Evolutionary conservation across 2,888 invertebrate species (phyloP), one percentile per base, ranked within the genome.

Genomic region (Platycheirus rosarum): DNA sequence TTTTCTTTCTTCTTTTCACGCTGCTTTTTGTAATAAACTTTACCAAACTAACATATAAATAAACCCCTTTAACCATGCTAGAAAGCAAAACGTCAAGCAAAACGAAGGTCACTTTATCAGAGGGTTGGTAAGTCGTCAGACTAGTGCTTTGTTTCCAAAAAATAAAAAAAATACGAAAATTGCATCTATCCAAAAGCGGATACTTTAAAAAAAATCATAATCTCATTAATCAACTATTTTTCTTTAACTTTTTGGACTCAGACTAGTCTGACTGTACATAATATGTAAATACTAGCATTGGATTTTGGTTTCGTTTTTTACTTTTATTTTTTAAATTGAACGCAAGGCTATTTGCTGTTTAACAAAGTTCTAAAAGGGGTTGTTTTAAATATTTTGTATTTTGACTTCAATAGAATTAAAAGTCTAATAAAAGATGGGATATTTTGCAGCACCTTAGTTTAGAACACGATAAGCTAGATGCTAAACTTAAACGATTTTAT

Each of bases 21-120:
- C 84, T 63, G 79, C 79, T 84, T 77, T 79, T 73, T 71, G 62
- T 76, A 46, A 29, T 55, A 11, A 65, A 79, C 40, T 48, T 11
- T 18, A 18, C 11, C 18, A 44, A 32, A n/a, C n/a, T 40, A 62
- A 46, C 26, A 51, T 37, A 13, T n/a, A 40, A 35, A 48, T 53
- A 74, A 84, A 78, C n/a, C 60, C 35, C 42, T 66, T 57, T 35
- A 32, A 32, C 8, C 8, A 60, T 63, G 76, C 71, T 93, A 93
- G 93, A 93, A 92, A 91, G 93, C 93, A 92, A 94, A 92, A 92
- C 94, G 93, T 91, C 92, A 92, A 89, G 92, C 93, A 91, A 94
- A 94, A 91, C 92, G 94, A 92, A 93, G 93, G 92, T 94, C 93
- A 91, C 92, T 94, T 89, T 94, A 94, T 92, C 94, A 94, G 91